Percentiles rank a stretch among this genome's conserved stretches.
These are phyloP conservation scores for Philopedon plagiatum DNA, from an alignment of 2,888 invertebrate species.

Conservation along the genomic window DNA sequence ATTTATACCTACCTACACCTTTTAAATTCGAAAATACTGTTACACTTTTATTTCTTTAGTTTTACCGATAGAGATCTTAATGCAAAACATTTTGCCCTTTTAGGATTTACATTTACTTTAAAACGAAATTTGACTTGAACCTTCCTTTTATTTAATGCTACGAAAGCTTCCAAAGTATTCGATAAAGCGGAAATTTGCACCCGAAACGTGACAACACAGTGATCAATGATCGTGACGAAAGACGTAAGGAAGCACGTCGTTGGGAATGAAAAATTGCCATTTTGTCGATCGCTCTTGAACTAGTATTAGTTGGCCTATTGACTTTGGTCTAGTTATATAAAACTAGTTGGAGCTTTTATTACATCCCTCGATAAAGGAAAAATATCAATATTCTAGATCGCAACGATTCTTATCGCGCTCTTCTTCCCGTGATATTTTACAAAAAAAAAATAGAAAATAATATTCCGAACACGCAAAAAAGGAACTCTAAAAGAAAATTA, in stretches of 20 bases:
- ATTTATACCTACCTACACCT: no score
- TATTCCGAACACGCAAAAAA: no score
- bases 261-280: conserved; percentile 37
- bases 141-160: conserved; percentile 1
- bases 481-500: no score
- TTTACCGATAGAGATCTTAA: background rate
- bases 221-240: conserved; percentile 33
- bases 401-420: no score
- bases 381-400: no score
- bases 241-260: conserved; percentile 31
- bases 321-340: no score
- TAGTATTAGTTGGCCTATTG: background rate
- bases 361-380: no score
- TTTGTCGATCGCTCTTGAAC: background rate
- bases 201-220: conserved; percentile 24
- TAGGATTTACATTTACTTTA: background rate
- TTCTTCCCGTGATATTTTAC: no score
- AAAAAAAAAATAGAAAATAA: no score
- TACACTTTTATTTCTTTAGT: background rate
- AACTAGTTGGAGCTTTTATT: no score
- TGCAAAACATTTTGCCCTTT: background rate
- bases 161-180: conserved; percentile 10
- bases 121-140: background rate
- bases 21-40: no score
- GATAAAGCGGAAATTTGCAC: conserved; percentile 32